phyloP scores from a whole-genome alignment of 2,888 invertebrate genomes.

The Tyria jacobaeae region DNA sequence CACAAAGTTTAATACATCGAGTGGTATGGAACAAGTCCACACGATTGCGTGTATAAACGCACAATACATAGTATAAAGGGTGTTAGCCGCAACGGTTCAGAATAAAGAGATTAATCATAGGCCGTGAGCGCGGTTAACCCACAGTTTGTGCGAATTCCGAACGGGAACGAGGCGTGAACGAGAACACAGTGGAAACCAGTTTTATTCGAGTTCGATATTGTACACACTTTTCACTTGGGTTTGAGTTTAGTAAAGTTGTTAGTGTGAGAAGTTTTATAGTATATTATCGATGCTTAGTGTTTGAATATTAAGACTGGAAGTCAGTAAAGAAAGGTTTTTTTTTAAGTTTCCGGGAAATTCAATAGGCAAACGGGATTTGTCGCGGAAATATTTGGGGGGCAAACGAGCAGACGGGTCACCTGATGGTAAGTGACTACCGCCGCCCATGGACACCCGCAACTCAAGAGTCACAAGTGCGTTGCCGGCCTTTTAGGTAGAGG shows the following conservation, averaged over 20 bases:
- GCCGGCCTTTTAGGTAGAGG: no score
- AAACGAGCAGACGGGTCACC: no score
- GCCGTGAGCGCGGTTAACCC: conserved; percentile 48
- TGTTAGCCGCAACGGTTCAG: conserved; percentile 45
- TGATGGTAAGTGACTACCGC: no score
- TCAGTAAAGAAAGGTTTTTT: no score
- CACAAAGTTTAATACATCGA: conserved; percentile 12
- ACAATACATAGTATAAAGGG: conserved; percentile 38
- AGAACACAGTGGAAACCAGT: conserved; percentile 1
- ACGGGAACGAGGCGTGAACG: conserved; percentile 5
- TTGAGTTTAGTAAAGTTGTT: conserved; percentile 2
- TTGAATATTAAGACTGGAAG: background rate
- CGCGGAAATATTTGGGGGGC: no score
- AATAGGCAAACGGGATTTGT: no score
- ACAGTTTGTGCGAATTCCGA: conserved; percentile 15
- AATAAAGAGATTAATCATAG: conserved; percentile 60
- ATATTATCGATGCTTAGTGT: background rate
- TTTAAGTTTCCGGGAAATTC: no score
- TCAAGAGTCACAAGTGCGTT: no score
- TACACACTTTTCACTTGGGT: background rate
- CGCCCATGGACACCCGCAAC: no score
- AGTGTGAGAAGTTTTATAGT: background rate
- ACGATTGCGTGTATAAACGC: conserved; percentile 32
- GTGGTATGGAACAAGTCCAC: conserved; percentile 17
- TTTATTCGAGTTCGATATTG: conserved; percentile 18